Evolutionary conservation across 2,113 vertebrate species (phyloP).

Genomic region (Syngnathus typhle): DNA sequence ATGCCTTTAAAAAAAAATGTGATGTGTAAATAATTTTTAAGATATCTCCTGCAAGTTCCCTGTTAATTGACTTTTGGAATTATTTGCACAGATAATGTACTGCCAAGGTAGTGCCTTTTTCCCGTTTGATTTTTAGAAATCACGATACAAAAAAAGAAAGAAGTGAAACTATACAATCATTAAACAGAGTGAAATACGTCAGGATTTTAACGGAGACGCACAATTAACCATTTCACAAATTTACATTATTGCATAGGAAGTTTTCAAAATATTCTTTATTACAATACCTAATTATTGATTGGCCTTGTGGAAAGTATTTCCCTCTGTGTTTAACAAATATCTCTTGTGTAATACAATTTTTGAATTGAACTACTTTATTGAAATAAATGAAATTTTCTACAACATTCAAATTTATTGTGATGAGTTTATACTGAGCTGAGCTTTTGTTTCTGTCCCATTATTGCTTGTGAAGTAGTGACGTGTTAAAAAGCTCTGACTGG

Average conservation of each 20-base stretch:
- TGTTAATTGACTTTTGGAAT: conserved; percentile 42
- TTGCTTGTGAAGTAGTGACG: neutral
- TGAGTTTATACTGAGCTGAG: neutral
- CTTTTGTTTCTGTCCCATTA: too few relatives aligned
- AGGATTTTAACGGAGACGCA: neutral
- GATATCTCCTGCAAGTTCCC: conserved; percentile 30
- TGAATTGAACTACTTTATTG: neutral
- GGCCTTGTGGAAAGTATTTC: neutral
- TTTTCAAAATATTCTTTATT: too few relatives aligned
- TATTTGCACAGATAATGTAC: conserved; percentile 35
- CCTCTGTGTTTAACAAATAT: neutral
- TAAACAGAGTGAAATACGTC: neutral
- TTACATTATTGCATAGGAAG: neutral
- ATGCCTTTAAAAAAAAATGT: conserved; percentile 31
- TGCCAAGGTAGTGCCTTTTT: neutral
- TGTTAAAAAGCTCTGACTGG: neutral
- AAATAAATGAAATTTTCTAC: neutral
- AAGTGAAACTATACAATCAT: neutral
- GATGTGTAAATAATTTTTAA: conserved; percentile 50
- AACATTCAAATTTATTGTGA: neutral
- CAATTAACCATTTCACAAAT: neutral
- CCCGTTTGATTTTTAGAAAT: neutral
- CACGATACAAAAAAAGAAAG: neutral
- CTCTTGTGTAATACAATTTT: neutral
- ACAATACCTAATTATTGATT: neutral